Conservation (phyloP, 2,797 vertebrate species). For the Austrolebias charrua region DNA sequence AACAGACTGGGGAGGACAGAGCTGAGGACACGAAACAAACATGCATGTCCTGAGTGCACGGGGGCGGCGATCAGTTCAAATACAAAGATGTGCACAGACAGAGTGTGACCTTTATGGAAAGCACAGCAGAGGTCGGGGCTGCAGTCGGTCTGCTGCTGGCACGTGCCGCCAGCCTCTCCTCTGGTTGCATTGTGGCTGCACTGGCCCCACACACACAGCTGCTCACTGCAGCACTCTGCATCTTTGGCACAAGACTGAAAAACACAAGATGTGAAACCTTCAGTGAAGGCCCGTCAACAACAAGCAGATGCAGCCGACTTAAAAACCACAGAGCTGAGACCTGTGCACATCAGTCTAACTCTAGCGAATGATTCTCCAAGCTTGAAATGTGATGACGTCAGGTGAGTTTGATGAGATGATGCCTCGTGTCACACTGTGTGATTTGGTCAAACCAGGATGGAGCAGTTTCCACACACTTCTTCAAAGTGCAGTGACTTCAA, state of each 20-base stretch:
- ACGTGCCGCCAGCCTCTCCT: conserved; percentile 90
- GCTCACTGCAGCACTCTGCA: conserved; percentile 86
- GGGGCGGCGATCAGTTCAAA: neutral
- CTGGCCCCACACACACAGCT: conserved; percentile 90
- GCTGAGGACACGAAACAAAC: conserved; percentile 66
- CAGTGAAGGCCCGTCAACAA: neutral
- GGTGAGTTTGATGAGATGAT: conserved; percentile 9
- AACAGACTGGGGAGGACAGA: conserved; percentile 90
- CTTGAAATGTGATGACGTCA: neutral
- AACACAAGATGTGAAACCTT: neutral
- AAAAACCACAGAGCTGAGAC: neutral
- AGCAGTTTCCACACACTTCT: conserved; percentile 14
- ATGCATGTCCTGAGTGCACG: neutral
- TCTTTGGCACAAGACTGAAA: conserved; percentile 86
- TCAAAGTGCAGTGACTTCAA: conserved; percentile 14
- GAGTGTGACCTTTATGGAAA: conserved; percentile 84
- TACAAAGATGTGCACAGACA: neutral
- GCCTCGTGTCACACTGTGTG: neutral
- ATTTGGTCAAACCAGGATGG: neutral
- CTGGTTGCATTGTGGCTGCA: conserved; percentile 80
- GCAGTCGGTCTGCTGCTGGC: conserved; percentile 88
- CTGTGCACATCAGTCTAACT: neutral
- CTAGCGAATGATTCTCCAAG: conserved; percentile 6
- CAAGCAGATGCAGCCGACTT: neutral
- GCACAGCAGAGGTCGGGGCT: conserved; percentile 87